Evolutionary conservation across 2,888 invertebrate species (phyloP).

Genomic region (Chloromyia formosa): DNA sequence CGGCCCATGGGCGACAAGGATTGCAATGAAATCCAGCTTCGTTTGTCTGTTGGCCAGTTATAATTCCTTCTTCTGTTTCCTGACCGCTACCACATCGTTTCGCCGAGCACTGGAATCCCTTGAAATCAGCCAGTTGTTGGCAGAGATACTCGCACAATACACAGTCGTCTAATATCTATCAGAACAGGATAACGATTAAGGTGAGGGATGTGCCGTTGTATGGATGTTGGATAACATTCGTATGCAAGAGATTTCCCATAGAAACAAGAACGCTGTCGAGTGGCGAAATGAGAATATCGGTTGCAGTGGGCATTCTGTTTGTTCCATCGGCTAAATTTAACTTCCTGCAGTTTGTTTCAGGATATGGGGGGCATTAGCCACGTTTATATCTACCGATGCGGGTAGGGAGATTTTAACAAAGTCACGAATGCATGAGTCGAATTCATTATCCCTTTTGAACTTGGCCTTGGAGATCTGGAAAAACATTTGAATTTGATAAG

Average conservation of each 20-base stretch:
- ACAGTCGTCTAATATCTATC: constrained; percentile 26
- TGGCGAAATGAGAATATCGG: neutral
- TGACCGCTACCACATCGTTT: constrained; percentile 2
- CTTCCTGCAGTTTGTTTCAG: constrained; percentile 17
- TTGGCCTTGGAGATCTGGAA: neutral
- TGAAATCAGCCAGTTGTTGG: constrained; percentile 34
- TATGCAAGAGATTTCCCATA: neutral
- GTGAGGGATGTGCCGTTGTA: neutral
- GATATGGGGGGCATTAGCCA: neutral
- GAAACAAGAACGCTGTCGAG: neutral
- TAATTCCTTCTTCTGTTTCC: constrained; percentile 30
- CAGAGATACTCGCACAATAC: constrained; percentile 15
- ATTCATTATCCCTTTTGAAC: too few relatives aligned
- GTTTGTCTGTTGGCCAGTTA: constrained; percentile 16
- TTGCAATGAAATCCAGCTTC: constrained; percentile 2
- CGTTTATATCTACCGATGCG: too few relatives aligned
- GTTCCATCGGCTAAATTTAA: constrained; percentile 4
- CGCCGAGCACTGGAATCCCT: neutral
- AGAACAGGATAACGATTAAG: constrained; percentile 16
- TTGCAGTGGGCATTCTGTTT: too few relatives aligned
- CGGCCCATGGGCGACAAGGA: neutral
- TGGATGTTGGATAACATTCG: neutral
- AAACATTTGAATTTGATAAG: too few relatives aligned
- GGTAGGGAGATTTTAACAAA: too few relatives aligned
- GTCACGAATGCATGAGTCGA: too few relatives aligned